Conservation (phyloP, 2,888 invertebrate species). For the Heliconius charithonia region DNA sequence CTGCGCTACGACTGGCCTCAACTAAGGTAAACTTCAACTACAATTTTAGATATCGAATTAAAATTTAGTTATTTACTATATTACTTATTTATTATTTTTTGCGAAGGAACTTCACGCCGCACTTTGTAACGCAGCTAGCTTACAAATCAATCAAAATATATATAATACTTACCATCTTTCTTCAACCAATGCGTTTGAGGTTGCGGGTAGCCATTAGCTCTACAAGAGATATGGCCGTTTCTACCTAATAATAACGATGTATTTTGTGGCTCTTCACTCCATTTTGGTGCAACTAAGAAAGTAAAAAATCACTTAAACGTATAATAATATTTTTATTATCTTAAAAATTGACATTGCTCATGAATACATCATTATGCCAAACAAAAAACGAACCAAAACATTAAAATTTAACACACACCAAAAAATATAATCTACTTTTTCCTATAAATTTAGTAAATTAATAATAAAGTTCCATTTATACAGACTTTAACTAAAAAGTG, state of each 20-base stretch:
- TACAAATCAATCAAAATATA: no score
- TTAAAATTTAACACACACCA: background rate
- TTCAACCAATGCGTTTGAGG: conserved; percentile 90
- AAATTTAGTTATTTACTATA: no score
- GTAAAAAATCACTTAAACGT: conserved; percentile 16
- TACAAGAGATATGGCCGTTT: conserved; percentile 88
- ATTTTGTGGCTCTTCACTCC: conserved; percentile 90
- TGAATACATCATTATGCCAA: background rate
- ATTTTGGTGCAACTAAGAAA: conserved; percentile 89
- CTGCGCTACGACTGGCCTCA: no score
- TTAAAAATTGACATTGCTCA: background rate
- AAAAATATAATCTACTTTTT: background rate
- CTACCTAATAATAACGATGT: conserved; percentile 89
- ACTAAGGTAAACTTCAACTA: no score
- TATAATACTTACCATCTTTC: conserved; percentile 89
- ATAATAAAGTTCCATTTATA: background rate
- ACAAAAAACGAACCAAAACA: background rate
- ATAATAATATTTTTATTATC: background rate
- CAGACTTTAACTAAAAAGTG: conserved; percentile 19
- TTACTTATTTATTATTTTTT: no score
- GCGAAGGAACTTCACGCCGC: no score
- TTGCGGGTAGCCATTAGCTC: conserved; percentile 91
- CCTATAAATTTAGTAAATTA: background rate
- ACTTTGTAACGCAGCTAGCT: no score
- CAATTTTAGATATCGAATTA: no score